Base-by-base conservation (phyloP, 1,140 invertebrate species). In the Drosophila gunungcola region DNA sequence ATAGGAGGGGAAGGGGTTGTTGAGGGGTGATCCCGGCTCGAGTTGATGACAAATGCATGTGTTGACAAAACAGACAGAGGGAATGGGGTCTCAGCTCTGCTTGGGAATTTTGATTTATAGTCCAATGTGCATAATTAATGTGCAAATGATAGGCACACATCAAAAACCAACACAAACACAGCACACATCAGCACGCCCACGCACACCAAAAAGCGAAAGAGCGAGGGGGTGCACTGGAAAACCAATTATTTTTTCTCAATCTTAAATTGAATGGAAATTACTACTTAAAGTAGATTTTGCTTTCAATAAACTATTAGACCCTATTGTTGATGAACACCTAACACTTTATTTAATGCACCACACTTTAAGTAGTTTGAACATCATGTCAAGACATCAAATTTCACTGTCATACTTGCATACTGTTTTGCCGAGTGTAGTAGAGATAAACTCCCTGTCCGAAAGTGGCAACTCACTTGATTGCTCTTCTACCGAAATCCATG, bases 11-110 rank as follows among this genome's bases (percentile, higher is more conserved):
- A 2, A 1, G 13, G 0, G 12, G 55, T 7, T 21, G 10, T 11
- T 4, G 4, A 4, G 7, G n/a, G 45, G 7, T 3, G 25, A 13
- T 27, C n/a, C 10, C 3, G 27, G 52, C 34, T 45, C 32, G 72
- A 81, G 78, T 72, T 72, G 82, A 80, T 88, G 84, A 88, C 85
- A 88, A 88, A 89, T 88, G 84, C 85, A 88, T 86, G 83, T 86
- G 83, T 88, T 76, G 83, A 86, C 83, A 76, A 58, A 77, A 64
- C 76, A 48, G 57, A 54, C 43, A 49, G 53, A 43, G 45, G 36
- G 29, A 48, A 56, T 21, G 16, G 16, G 16, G 16, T 21, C 43
- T 32, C 49, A 29, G 53, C 29, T n/a, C 27, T 55, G 61, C 63
- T 62, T 42, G 52, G 61, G 58, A 83, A 78, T 77, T 89, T 89